These are phyloP conservation scores for Thecophora atra DNA, from an alignment of 2,888 invertebrate genomes.

Conservation along the genomic window DNA sequence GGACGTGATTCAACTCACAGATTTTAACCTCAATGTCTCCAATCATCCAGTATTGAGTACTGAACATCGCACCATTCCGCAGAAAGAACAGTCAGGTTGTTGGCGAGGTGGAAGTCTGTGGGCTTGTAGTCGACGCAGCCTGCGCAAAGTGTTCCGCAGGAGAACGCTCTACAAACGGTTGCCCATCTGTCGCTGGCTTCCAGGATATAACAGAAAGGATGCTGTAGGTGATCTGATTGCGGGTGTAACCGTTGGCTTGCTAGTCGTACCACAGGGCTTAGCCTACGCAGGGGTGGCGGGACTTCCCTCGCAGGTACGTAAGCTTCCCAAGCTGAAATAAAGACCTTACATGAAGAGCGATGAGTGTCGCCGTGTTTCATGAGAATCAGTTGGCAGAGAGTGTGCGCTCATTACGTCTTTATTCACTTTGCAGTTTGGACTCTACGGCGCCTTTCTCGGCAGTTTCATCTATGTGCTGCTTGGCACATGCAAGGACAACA, in stretches of 20 bases:
- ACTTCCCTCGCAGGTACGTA: constrained; percentile 72
- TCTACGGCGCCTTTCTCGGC: constrained; percentile 89
- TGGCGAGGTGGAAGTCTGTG: not conserved
- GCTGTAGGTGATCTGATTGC: constrained; percentile 89
- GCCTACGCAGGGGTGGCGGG: constrained; percentile 84
- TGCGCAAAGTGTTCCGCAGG: constrained; percentile 70
- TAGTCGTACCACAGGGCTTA: constrained; percentile 78
- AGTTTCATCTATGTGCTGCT: constrained; percentile 87
- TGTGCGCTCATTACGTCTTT: constrained; percentile 3
- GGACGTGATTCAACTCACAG: no score
- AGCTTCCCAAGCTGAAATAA: not conserved
- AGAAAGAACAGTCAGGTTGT: not conserved
- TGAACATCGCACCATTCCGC: no score
- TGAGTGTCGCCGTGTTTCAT: not conserved
- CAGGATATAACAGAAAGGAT: constrained; percentile 75
- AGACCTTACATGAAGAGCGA: not conserved
- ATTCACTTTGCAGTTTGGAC: constrained; percentile 75
- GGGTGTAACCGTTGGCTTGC: constrained; percentile 86
- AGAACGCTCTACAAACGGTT: constrained; percentile 78
- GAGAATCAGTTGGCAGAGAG: not conserved
- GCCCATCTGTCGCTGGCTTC: constrained; percentile 82
- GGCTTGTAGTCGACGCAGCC: not conserved
- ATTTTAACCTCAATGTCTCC: no score
- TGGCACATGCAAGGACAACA: constrained; percentile 89
- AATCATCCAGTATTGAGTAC: not conserved